Evolutionary conservation across 2,888 invertebrate species (phyloP).

Genomic region (Heteromurus nitidus): DNA sequence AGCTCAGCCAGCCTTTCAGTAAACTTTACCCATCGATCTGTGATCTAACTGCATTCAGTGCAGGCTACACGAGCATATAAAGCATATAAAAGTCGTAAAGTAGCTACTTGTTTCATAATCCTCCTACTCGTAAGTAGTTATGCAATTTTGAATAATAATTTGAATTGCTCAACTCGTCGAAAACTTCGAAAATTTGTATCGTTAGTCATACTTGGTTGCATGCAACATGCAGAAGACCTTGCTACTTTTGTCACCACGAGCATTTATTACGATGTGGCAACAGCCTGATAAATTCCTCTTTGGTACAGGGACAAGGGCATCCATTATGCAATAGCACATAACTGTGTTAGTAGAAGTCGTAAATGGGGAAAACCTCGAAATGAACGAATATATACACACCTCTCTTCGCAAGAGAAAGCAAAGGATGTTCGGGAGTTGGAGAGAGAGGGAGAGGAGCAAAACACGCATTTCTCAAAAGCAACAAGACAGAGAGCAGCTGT

Average conservation of each 20-base stretch:
- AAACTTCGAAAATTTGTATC: not conserved
- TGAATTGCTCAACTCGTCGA: too few relatives aligned
- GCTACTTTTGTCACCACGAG: not conserved
- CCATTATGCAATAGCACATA: constrained; percentile 20
- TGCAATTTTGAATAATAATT: too few relatives aligned
- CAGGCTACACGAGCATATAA: too few relatives aligned
- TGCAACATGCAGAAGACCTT: constrained; percentile 1
- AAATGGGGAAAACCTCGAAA: not conserved
- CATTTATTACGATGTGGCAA: not conserved
- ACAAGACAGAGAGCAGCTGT: constrained; percentile 34
- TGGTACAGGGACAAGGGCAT: not conserved
- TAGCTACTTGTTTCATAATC: too few relatives aligned
- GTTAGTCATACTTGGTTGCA: constrained; percentile 8
- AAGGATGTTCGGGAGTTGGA: too few relatives aligned
- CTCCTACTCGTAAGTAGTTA: too few relatives aligned
- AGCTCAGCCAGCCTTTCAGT: too few relatives aligned
- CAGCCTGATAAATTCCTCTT: constrained; percentile 11
- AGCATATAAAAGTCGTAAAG: too few relatives aligned
- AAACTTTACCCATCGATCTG: too few relatives aligned
- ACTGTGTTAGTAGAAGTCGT: not conserved
- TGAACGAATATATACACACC: not conserved
- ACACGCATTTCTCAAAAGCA: not conserved
- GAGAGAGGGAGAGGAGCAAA: too few relatives aligned
- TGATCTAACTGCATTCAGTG: too few relatives aligned
- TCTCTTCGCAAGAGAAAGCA: not conserved